Evolutionary conservation across 2,888 invertebrate genomes (phyloP), one percentile per base, ranked within the genome.

Genomic region (Drosophila nigricruria): DNA sequence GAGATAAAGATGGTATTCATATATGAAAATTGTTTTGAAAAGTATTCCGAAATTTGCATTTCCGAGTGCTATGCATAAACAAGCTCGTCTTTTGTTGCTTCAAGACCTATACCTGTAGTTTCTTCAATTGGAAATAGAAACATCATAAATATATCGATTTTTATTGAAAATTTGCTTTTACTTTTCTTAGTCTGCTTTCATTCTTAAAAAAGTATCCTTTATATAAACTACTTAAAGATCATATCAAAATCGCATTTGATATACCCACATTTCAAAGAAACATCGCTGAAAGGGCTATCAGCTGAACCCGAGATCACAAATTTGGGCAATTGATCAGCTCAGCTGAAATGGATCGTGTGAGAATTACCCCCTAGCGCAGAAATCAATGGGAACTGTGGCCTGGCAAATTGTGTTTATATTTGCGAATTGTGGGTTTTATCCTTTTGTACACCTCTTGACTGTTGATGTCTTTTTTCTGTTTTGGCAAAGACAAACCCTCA

Each of bases 391-490:
- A 54, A 30, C 70, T 43, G 20, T 30, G 42, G 57, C 40, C 18
- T 52, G 54, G 2, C 56, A 73, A 72, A 80, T 82, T 66, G 54
- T 88, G 73, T 85, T 88, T 82, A 71, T 70, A 82, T 79, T 69
- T 70, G 71, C 64, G 57, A 88, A 88, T 77, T 88, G 80, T 82
- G 86, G 85, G 77, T 66, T 73, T 68, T 68, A 56, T 38, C 63
- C 49, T 82, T 79, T 82, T 79, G 66, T 70, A 58, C 53, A 69
- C 58, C 68, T 82, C 88, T 83, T 88, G 88, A 83, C 79, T 81
- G 74, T 68, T 61, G 66, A 40, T 61, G 60, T 70, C 42, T 40
- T 53, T 60, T 50, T 52, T n/a, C 1, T 47, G 47, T 45, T 45
- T 47, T 47, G 47, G 71, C 73, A 58, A 52, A 52, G 47, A 23